These are phyloP conservation scores for Sus scrofa DNA, from an alignment of 2,113 vertebrate species.

Conservation along the genomic window T2T-Sscrofa CM000818.6:76443501-76444000, in stretches of 20 bases:
- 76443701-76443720: conserved; percentile 11
- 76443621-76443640: neutral
- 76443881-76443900: neutral
- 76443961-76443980: neutral
- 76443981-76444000: conserved; percentile 45
- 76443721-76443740: neutral
- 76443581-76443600: conserved; percentile 15
- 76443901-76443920: neutral
- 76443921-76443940: conserved; percentile 29
- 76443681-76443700: neutral
- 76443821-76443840: neutral
- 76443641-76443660: neutral
- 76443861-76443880: neutral
- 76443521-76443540: neutral
- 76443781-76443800: neutral
- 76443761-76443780: neutral
- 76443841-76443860: neutral
- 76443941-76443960: conserved; percentile 29
- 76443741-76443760: conserved; percentile 29
- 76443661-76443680: neutral
- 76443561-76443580: neutral
- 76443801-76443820: neutral
- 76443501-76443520: neutral
- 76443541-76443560: neutral
- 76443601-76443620: neutral